These are phyloP conservation scores for Enteromius mattozi DNA, from an alignment of 2,797 vertebrate genomes.

Conservation along the genomic window DNA sequence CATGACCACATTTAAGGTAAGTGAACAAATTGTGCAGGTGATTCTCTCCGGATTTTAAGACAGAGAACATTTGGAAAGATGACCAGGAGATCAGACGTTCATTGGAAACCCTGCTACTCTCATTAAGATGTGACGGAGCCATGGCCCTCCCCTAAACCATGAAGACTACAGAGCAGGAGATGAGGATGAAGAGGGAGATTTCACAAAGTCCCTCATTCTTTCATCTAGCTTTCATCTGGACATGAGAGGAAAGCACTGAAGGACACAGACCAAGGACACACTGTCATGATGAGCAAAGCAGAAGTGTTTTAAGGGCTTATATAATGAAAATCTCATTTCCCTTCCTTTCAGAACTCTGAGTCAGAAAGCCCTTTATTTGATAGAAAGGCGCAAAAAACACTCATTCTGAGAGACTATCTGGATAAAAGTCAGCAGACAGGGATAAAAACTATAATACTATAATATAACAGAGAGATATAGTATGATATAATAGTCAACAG, in stretches of 20 bases:
- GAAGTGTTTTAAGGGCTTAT: slow-evolving; percentile 9
- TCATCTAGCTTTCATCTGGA: slow-evolving; percentile 14
- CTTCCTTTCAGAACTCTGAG: not conserved
- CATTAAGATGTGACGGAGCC: not conserved
- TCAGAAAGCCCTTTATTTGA: not conserved
- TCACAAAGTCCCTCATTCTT: slow-evolving; percentile 15
- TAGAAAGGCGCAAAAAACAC: not conserved
- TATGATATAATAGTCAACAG: not conserved
- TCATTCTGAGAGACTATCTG: not conserved
- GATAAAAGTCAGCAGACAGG: not conserved
- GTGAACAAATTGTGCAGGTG: not conserved
- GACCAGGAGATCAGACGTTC: not conserved
- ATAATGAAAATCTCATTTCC: slow-evolving; percentile 5
- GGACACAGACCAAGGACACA: slow-evolving; percentile 18
- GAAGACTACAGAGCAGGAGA: not conserved
- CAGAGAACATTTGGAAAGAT: not conserved
- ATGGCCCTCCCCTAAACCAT: slow-evolving; percentile 14
- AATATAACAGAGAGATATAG: not conserved
- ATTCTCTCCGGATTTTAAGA: not conserved
- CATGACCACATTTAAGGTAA: not conserved
- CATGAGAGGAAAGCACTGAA: not conserved
- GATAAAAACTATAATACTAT: not conserved
- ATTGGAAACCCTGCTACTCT: not conserved
- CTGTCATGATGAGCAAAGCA: slow-evolving; percentile 6
- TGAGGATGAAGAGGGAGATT: slow-evolving; percentile 1